A percentile compares a stretch with the other conserved stretches of the same genome.
Evolutionary conservation across 2,888 invertebrate species (phyloP).

Genomic region (Agrochola macilenta): DNA sequence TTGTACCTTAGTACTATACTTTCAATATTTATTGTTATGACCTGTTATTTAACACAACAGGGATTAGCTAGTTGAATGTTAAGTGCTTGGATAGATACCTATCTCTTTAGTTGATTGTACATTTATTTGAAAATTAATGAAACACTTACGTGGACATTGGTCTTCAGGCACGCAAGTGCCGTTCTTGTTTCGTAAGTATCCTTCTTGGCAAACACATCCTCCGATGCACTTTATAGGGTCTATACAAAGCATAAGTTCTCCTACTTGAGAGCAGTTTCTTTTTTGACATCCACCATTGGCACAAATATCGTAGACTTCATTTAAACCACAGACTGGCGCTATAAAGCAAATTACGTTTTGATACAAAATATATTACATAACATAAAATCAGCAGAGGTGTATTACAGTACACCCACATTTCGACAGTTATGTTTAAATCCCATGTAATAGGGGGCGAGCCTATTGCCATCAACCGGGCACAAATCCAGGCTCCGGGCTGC

Average conservation of each 20-base stretch:
- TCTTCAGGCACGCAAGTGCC: conserved; percentile 69
- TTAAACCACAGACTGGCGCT: conserved; percentile 60
- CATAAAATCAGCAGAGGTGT: too few relatives aligned
- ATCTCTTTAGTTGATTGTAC: neutral
- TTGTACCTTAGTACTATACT: neutral
- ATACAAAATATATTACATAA: neutral
- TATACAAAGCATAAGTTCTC: conserved; percentile 61
- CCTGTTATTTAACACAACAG: neutral
- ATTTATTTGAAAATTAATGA: neutral
- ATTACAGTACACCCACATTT: neutral
- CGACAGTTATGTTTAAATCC: too few relatives aligned
- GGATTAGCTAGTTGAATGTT: neutral
- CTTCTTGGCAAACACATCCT: conserved; percentile 69
- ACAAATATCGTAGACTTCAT: conserved; percentile 68
- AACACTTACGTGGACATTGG: conserved; percentile 69
- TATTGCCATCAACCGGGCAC: neutral
- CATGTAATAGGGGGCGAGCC: neutral
- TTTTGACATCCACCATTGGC: conserved; percentile 72
- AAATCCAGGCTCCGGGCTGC: neutral
- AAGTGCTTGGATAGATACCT: too few relatives aligned
- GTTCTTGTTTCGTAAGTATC: conserved; percentile 57
- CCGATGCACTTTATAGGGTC: conserved; percentile 62
- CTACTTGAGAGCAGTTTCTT: conserved; percentile 67
- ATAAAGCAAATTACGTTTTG: neutral
- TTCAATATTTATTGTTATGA: neutral